Percentiles rank a stretch among this genome's conserved stretches.
phyloP scores from a whole-genome alignment of 2,888 invertebrate genomes.

The Napeogenes sylphis region DNA sequence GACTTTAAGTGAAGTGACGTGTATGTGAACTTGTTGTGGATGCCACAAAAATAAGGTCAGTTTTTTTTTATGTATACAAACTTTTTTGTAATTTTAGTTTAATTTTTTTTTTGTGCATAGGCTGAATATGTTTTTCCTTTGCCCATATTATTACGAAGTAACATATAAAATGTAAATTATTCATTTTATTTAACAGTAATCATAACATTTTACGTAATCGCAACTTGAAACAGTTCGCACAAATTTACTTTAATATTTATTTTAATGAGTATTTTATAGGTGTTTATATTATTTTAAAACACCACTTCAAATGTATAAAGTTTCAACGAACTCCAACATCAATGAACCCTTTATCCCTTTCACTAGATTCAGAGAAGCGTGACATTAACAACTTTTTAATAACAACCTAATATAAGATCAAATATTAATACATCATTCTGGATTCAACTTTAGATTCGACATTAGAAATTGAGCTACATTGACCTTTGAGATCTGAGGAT shows the following conservation, averaged over 20 bases:
- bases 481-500: not conserved
- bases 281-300: not conserved
- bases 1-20: slow-evolving; percentile 25
- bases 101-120: slow-evolving; percentile 1
- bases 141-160: no score
- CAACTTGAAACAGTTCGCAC: no score
- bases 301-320: slow-evolving; percentile 2
- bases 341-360: slow-evolving; percentile 7
- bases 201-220: no score
- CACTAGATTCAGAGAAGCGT: slow-evolving; percentile 2
- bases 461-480: not conserved
- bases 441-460: not conserved
- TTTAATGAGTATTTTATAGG: no score
- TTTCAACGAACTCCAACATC: slow-evolving; percentile 5
- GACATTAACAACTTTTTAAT: slow-evolving; percentile 3
- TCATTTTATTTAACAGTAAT: no score
- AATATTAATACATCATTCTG: slow-evolving; percentile 4
- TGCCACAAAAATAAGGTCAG: slow-evolving; percentile 24
- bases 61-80: not conserved
- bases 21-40: slow-evolving; percentile 26
- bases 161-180: no score
- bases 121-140: no score
- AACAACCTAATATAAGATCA: not conserved
- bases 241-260: no score
- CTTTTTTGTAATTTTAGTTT: not conserved